Evolutionary conservation across 2,113 vertebrate genomes (phyloP).

Genomic region (Coracopsis vasa): DNA sequence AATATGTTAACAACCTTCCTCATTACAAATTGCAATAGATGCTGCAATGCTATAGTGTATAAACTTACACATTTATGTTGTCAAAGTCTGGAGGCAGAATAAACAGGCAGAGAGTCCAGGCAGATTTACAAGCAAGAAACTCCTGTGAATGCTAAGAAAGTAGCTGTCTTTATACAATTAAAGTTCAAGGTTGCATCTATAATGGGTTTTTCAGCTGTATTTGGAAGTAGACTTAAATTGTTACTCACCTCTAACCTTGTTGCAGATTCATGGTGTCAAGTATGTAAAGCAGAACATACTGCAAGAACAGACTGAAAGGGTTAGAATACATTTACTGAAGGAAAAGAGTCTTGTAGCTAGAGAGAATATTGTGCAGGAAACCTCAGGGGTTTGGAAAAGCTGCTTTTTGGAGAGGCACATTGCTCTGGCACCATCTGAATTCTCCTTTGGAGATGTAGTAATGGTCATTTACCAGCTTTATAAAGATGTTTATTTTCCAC

Average conservation of each 20-base stretch:
- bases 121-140: neutral
- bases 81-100: neutral
- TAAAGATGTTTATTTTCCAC: neutral
- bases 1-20: neutral
- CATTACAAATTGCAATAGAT: neutral
- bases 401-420: neutral
- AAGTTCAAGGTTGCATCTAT: slow-evolving; percentile 60
- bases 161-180: slow-evolving; percentile 22
- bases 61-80: neutral
- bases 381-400: neutral
- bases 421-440: neutral
- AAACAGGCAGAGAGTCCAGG: neutral
- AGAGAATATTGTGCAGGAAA: neutral
- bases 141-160: slow-evolving; percentile 15
- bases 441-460: neutral
- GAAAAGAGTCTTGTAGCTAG: neutral
- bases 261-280: neutral
- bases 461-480: neutral
- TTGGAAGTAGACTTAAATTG: slow-evolving; percentile 58
- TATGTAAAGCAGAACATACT: slow-evolving; percentile 27
- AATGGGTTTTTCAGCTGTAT: slow-evolving; percentile 50
- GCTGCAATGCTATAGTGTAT: neutral
- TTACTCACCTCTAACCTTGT: slow-evolving; percentile 55
- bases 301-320: slow-evolving; percentile 32
- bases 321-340: slow-evolving; percentile 10